These are phyloP conservation scores for Zapornia atra DNA, from an alignment of 2,113 vertebrate species.

Conservation along the genomic window DNA sequence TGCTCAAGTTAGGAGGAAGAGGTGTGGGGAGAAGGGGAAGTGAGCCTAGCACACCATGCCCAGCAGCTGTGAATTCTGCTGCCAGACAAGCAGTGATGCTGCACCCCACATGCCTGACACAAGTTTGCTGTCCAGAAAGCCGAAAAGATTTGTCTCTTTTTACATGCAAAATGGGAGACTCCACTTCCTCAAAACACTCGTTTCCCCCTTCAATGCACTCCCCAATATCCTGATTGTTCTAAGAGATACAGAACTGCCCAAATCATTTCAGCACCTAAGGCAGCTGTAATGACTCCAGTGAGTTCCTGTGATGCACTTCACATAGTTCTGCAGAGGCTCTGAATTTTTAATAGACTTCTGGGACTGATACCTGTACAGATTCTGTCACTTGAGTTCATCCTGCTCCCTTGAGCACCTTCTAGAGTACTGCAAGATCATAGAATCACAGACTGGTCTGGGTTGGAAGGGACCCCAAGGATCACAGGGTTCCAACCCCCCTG, in stretches of 20 bases:
- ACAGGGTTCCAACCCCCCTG: no score
- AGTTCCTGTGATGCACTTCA: not conserved
- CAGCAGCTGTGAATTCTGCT: not conserved
- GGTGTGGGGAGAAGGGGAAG: not conserved
- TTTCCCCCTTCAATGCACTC: not conserved
- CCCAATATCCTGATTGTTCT: fast-evolving
- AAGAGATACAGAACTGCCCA: not conserved
- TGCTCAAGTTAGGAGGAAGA: not conserved
- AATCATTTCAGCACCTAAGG: not conserved
- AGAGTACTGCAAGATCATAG: not conserved
- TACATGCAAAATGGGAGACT: fast-evolving
- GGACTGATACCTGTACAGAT: not conserved
- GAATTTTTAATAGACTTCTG: not conserved
- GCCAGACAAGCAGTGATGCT: not conserved
- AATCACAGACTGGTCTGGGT: no score
- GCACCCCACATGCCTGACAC: not conserved
- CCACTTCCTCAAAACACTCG: not conserved
- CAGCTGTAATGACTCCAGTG: not conserved
- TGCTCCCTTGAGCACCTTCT: not conserved
- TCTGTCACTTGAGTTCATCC: not conserved
- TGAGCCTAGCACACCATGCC: not conserved
- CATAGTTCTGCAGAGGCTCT: not conserved
- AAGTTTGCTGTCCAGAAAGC: not conserved
- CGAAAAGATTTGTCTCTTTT: not conserved
- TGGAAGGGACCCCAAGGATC: no score